phyloP scores from a whole-genome alignment of 2,888 invertebrate genomes.

The Melanargia galathea region DNA sequence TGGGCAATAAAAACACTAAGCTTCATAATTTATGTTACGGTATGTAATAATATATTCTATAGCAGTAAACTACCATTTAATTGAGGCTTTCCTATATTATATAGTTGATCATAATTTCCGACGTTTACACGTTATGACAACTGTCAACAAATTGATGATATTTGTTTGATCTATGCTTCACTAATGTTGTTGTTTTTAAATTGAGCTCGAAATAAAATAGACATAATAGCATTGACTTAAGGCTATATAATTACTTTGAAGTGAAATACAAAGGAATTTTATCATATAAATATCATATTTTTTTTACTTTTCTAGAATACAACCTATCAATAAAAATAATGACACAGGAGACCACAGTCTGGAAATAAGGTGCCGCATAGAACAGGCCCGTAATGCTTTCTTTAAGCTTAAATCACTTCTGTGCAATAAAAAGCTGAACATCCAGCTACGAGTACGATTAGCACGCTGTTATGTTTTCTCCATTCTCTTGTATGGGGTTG shows the following conservation, averaged over 20 bases:
- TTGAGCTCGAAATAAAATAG: neutral
- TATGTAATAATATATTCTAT: conserved; percentile 14
- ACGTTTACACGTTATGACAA: conserved; percentile 6
- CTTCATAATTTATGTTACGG: conserved; percentile 12
- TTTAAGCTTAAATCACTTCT: too few relatives aligned
- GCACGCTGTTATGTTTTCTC: too few relatives aligned
- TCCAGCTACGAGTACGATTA: too few relatives aligned
- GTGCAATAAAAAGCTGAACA: too few relatives aligned
- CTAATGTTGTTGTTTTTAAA: neutral
- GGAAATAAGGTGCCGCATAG: too few relatives aligned
- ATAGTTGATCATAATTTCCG: conserved; percentile 5
- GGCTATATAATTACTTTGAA: neutral
- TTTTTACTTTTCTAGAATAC: too few relatives aligned
- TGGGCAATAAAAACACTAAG: conserved; percentile 11
- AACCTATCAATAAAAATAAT: too few relatives aligned
- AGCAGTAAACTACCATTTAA: conserved; percentile 13
- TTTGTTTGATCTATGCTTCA: conserved; percentile 11
- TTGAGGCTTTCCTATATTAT: conserved; percentile 12
- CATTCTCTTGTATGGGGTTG: too few relatives aligned
- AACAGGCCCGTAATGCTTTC: too few relatives aligned
- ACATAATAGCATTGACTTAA: neutral
- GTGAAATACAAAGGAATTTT: too few relatives aligned
- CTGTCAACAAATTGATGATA: conserved; percentile 10
- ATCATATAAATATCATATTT: too few relatives aligned
- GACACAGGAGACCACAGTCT: too few relatives aligned